phyloP scores from a whole-genome alignment of 2,113 vertebrate genomes.

The Syngnathus floridae region DNA sequence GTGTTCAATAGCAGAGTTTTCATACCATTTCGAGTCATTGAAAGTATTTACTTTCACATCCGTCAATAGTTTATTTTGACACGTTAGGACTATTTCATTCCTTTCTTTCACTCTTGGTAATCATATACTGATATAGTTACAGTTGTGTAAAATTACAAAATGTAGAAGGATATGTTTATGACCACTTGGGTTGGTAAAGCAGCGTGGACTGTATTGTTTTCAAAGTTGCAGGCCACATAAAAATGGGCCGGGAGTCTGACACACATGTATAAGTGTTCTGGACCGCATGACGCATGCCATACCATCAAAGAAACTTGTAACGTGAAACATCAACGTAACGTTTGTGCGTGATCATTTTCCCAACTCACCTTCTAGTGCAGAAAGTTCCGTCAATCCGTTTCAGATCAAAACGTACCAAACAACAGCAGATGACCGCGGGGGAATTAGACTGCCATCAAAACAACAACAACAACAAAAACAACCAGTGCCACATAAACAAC shows the following conservation, averaged over 20 bases:
- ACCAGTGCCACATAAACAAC: slow-evolving; percentile 48
- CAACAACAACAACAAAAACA: slow-evolving; percentile 49
- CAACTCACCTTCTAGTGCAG: slow-evolving; percentile 10
- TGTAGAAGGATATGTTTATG: background rate
- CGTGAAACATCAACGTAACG: background rate
- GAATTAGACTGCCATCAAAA: slow-evolving; percentile 50
- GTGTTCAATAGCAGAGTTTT: background rate
- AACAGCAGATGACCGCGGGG: slow-evolving; percentile 28
- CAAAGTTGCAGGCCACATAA: background rate
- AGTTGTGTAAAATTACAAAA: background rate
- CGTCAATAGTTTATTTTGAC: background rate
- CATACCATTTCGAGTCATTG: background rate
- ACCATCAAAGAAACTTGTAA: background rate
- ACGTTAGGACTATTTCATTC: background rate
- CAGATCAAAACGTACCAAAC: slow-evolving; percentile 43
- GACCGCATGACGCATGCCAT: background rate
- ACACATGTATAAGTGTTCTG: background rate
- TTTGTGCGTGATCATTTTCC: slow-evolving; percentile 16
- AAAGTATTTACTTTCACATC: background rate
- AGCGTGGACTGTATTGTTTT: background rate
- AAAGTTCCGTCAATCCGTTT: slow-evolving; percentile 6
- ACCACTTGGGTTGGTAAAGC: background rate
- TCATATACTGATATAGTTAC: background rate
- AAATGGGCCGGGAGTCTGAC: background rate
- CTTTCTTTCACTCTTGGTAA: background rate